Evolutionary conservation across 2,888 invertebrate genomes (phyloP), one percentile per base, ranked within the genome.

Genomic region (Papilio protenor): DNA sequence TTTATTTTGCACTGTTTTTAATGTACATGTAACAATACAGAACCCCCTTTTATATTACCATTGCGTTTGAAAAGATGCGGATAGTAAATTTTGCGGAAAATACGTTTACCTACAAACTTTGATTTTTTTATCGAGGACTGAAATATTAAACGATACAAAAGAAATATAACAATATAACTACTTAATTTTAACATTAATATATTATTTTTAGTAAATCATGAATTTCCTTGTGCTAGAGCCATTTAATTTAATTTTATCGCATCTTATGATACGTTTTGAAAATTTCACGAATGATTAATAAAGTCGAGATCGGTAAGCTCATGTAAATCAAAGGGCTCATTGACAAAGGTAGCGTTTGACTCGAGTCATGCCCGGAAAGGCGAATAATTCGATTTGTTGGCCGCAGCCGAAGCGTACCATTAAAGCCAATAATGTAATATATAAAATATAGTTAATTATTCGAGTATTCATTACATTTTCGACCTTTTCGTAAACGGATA

Each of bases 351-450:
- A 27, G 70, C 27, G 18, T 76, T 59, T 59, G 45, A 70, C n/a
- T 76, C 59, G 82, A 87, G 84, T 85, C 85, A 83, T 27, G 47
- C 86, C 82, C 87, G 84, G 85, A 84, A 85, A 85, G 85, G 86
- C 85, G 85, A 85, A 83, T 89, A 91, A 91, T 90, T 89, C 85
- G 83, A 91, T 91, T 91, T 89, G 81, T 81, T 75, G 75, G 78
- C 73, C 77, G 81, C 83, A 84, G 83, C 59, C 14, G 75, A 84
- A 83, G 84, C 86, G 83, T 82, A 83, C 84, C 80, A 85, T 86
- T 87, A 86, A 85, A 40, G 79, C 85, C 84, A 79, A 82, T 89
- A 90, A 90, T 87, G 82, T 81, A 82, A 82, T 83, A 80, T 79
- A 79, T 70, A 23, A 52, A 69, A 52, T 75, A 59, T 73, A 49